A percentile compares a stretch with the other conserved stretches of the same genome.
phyloP scores from a whole-genome alignment of 2,888 invertebrate species.

The Ametastegia equiseti region DNA sequence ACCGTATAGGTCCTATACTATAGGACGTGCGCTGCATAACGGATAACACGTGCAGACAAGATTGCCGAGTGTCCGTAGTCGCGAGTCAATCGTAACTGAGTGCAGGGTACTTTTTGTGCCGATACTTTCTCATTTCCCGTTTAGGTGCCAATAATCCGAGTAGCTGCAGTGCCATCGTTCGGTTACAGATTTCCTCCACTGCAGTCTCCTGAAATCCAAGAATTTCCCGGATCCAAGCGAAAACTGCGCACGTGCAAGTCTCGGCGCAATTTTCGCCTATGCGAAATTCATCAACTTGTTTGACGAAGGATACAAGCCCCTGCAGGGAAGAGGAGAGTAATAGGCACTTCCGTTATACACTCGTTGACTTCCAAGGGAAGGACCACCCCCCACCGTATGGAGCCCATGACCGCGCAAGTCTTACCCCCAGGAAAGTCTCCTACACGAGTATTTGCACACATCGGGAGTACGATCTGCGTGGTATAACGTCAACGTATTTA shows the following conservation, averaged over 20 bases:
- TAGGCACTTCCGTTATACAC: not conserved
- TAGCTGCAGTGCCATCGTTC: not conserved
- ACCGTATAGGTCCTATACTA: too few relatives aligned
- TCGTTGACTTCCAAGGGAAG: not conserved
- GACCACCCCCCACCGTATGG: too few relatives aligned
- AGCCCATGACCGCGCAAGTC: too few relatives aligned
- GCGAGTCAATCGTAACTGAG: not conserved
- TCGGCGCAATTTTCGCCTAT: not conserved
- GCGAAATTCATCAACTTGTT: not conserved
- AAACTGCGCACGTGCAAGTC: not conserved
- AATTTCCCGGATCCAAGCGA: not conserved
- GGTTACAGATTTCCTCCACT: not conserved
- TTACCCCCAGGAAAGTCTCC: too few relatives aligned
- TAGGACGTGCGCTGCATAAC: not conserved
- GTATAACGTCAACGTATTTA: not conserved
- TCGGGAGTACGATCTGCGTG: not conserved
- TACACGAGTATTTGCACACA: too few relatives aligned
- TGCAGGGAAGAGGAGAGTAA: not conserved
- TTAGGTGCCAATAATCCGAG: not conserved
- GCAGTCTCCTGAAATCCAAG: not conserved
- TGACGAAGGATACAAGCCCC: not conserved
- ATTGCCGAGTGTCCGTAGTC: not conserved
- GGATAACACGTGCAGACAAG: not conserved
- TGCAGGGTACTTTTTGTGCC: not conserved
- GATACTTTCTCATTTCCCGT: slow-evolving; percentile 28